A percentile compares a stretch with the other conserved stretches of the same genome.
phyloP scores from a whole-genome alignment of 2,797 vertebrate species.

The Percopsis omiscomaycus region DNA sequence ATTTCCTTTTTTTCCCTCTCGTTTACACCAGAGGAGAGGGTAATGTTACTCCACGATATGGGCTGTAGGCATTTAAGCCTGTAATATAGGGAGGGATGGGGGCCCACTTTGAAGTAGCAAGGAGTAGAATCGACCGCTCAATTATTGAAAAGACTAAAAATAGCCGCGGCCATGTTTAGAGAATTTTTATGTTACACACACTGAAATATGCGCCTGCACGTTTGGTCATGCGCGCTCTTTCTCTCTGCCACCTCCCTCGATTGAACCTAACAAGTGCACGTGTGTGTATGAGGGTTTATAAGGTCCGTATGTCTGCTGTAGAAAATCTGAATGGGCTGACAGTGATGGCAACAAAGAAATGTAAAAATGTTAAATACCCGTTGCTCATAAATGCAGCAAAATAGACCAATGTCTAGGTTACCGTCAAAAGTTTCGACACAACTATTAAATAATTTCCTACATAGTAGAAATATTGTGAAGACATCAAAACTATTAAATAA shows the following conservation, averaged over 20 bases:
- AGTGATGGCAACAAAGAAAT: too few relatives aligned
- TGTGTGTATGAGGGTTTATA: too few relatives aligned
- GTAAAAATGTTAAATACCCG: too few relatives aligned
- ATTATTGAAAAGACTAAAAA: constrained; percentile 56
- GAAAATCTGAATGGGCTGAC: too few relatives aligned
- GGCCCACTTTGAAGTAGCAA: constrained; percentile 42
- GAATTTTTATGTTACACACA: constrained; percentile 41
- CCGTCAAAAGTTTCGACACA: too few relatives aligned
- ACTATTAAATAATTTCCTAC: too few relatives aligned
- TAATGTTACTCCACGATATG: constrained; percentile 35
- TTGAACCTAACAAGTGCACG: too few relatives aligned
- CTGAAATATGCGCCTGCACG: constrained; percentile 9
- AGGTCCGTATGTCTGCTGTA: too few relatives aligned
- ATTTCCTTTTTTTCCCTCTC: background rate
- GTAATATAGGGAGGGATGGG: constrained; percentile 19
- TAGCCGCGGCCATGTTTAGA: constrained; percentile 49
- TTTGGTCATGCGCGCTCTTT: constrained; percentile 1
- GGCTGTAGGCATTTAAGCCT: constrained; percentile 25
- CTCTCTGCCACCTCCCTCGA: background rate
- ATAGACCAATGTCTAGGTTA: too few relatives aligned
- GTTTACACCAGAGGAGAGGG: constrained; percentile 4
- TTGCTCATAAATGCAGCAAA: too few relatives aligned
- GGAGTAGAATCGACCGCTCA: constrained; percentile 36
- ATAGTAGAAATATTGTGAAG: too few relatives aligned
- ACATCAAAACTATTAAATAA: too few relatives aligned